A percentile compares a stretch with the other conserved stretches of the same genome.
Conservation (phyloP, 2,797 vertebrate species). For the Myotis myotis region DNA sequence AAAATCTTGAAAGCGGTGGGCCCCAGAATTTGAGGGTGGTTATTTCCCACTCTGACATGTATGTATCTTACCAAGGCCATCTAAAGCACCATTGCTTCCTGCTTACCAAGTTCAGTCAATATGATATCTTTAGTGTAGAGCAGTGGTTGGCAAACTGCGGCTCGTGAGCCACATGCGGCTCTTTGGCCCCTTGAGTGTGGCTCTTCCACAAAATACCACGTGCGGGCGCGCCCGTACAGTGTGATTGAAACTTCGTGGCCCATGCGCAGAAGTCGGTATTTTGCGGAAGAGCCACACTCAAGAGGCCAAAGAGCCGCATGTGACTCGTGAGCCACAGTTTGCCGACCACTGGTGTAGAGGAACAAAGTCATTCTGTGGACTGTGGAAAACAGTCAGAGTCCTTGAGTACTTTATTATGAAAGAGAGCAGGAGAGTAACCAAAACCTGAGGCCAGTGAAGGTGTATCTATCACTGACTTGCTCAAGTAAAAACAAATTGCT, state of each 20-base stretch:
- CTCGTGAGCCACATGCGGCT: too few species aligned
- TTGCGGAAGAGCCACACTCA: too few species aligned
- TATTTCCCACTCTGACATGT: neutral
- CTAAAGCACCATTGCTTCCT: neutral
- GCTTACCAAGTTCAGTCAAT: neutral
- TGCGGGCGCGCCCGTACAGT: too few species aligned
- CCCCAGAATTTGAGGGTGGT: neutral
- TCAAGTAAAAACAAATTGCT: neutral
- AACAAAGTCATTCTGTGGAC: neutral
- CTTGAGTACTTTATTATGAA: neutral
- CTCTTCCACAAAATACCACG: too few species aligned
- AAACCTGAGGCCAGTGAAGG: neutral
- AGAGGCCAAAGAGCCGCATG: too few species aligned
- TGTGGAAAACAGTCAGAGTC: neutral
- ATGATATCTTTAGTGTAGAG: neutral
- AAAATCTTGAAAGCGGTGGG: neutral
- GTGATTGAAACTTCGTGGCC: too few species aligned
- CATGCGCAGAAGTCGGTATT: too few species aligned
- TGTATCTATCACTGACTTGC: neutral
- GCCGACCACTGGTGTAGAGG: neutral
- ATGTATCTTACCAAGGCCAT: neutral
- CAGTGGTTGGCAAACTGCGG: too few species aligned
- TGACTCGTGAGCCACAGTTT: too few species aligned
- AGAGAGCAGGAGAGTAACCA: neutral
- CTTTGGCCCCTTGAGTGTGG: too few species aligned